Evolutionary conservation across 1,140 invertebrate genomes (phyloP), one percentile per base, ranked within the genome.

Genomic region (Pristionchus pacificus): DNA sequence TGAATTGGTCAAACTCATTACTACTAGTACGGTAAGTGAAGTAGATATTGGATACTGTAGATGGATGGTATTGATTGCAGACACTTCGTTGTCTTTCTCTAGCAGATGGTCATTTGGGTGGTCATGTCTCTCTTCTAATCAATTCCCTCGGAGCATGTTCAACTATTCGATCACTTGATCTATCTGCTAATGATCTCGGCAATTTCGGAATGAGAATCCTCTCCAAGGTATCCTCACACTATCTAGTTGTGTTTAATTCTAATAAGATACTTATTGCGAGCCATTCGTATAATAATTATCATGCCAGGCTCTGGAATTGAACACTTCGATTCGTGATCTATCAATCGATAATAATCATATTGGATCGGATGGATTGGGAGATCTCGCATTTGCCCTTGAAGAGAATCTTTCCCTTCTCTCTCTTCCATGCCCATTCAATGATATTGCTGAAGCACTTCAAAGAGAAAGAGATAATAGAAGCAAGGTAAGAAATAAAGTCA

Each of bases 271-370:
- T n/a, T n/a, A n/a, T n/a, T n/a, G n/a, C n/a, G n/a, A n/a, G n/a
- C n/a, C n/a, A n/a, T n/a, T n/a, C n/a, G n/a, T n/a, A n/a, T n/a
- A n/a, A n/a, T n/a, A 60, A 27, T 25, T 3, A 10, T 60, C 29
- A 6, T 13, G 49, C 33, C 28, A 65, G 70, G 77, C 81, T 24
- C 76, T 83, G 15, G 82, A 84, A 74, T 33, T 83, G 29, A 83
- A 83, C 57, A 68, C 65, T 13, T 76, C 75, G 15, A 70, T 83
- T 25, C 69, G 71, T 31, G 69, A 61, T 24, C 60, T 83, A 1
- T 49, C 68, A 13, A 78, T 83, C 29, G 81, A 83, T 67, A 69
- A 82, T 15, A 83, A 83, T 68, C 79, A 84, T 62, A 83, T 84
- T 49, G 72, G 67, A 13, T 66, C 73, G 10, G 81, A 83, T 28